Percentiles rank a stretch among this genome's conserved stretches.
These are phyloP conservation scores for Amphimallon solstitiale DNA, from an alignment of 2,888 invertebrate genomes.

Conservation along the genomic window DNA sequence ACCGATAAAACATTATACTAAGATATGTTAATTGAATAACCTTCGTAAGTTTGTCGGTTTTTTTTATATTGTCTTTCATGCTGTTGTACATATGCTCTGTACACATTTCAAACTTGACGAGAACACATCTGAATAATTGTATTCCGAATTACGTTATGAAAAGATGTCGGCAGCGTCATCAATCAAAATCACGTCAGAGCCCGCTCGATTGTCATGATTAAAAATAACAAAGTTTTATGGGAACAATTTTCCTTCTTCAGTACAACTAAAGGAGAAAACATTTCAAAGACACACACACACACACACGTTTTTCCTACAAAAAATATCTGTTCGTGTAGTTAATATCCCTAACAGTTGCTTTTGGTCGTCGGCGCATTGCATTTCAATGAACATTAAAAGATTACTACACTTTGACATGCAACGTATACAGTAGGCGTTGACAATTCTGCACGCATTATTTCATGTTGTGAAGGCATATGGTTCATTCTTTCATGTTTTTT, in stretches of 20 bases:
- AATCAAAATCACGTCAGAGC: constrained; percentile 39
- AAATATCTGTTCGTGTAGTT: constrained; percentile 32
- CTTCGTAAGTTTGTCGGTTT: constrained; percentile 7
- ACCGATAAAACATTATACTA: too few relatives aligned
- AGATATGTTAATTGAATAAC: too few relatives aligned
- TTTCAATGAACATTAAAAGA: constrained; percentile 59
- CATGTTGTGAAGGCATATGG: constrained; percentile 37
- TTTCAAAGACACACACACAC: constrained; percentile 13
- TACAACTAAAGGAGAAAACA: constrained; percentile 11
- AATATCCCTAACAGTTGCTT: constrained; percentile 39
- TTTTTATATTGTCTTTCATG: constrained; percentile 20
- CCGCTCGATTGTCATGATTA: constrained; percentile 39
- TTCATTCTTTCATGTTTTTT: constrained; percentile 7
- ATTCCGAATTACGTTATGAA: constrained; percentile 36
- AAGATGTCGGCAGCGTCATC: constrained; percentile 39
- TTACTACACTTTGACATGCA: constrained; percentile 61
- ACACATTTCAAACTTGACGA: constrained; percentile 33
- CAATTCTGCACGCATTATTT: constrained; percentile 60
- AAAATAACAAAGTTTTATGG: constrained; percentile 40
- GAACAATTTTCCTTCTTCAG: constrained; percentile 35
- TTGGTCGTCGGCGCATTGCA: constrained; percentile 34
- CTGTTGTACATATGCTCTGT: constrained; percentile 16
- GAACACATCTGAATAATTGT: constrained; percentile 34
- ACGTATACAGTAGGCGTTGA: constrained; percentile 59
- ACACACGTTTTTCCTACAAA: constrained; percentile 6